phyloP scores from a whole-genome alignment of 2,113 vertebrate species.

The Apeltes quadracus region DNA sequence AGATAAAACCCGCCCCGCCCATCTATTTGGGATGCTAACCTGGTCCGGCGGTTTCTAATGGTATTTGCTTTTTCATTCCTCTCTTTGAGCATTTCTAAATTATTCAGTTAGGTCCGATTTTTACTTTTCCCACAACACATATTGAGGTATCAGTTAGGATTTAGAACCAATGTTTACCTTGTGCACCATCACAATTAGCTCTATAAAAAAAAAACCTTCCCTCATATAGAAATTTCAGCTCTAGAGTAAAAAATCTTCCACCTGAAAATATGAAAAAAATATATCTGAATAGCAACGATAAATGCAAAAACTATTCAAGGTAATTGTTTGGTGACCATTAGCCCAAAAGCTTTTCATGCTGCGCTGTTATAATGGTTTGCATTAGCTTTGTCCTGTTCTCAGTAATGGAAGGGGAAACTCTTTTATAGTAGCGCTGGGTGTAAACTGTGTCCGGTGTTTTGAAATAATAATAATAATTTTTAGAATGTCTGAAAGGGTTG shows the following conservation, averaged over 20 bases:
- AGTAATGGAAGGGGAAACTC: slow-evolving; percentile 17
- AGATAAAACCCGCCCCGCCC: slow-evolving; percentile 59
- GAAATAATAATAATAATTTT: slow-evolving; percentile 4
- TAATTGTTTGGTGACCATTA: slow-evolving; percentile 39
- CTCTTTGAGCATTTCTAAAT: background rate
- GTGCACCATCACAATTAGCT: background rate
- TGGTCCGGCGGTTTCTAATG: slow-evolving; percentile 41
- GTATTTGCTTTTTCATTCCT: background rate
- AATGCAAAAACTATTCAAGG: slow-evolving; percentile 27
- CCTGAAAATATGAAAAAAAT: too few relatives aligned
- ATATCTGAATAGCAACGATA: slow-evolving; percentile 23
- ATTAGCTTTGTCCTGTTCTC: slow-evolving; percentile 25
- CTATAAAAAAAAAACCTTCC: background rate
- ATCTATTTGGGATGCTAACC: slow-evolving; percentile 58
- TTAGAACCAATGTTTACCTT: background rate
- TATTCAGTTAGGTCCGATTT: background rate
- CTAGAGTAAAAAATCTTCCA: background rate
- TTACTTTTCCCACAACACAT: background rate
- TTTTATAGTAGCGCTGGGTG: slow-evolving; percentile 5
- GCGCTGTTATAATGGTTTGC: slow-evolving; percentile 25
- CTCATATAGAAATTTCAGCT: background rate
- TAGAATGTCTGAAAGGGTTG: background rate
- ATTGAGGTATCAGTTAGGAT: background rate
- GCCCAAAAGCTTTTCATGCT: slow-evolving; percentile 36
- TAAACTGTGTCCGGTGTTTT: background rate